phyloP scores from a whole-genome alignment of 1,140 invertebrate genomes.

The Temnothorax nylanderi region DNA sequence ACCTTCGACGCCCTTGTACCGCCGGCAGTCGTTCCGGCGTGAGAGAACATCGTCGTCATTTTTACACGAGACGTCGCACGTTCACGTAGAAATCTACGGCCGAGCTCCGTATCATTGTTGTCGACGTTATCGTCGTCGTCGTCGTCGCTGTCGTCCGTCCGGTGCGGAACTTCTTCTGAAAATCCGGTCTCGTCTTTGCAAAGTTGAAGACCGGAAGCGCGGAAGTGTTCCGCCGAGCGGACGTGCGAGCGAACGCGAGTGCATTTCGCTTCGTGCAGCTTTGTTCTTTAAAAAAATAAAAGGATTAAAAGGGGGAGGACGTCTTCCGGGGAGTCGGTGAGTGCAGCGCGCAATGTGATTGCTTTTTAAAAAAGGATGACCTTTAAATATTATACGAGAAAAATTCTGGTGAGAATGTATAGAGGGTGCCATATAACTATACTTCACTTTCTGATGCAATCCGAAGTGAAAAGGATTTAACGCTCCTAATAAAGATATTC shows the following conservation, averaged over 20 bases:
- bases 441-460: conserved; percentile 10
- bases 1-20: conserved; percentile 83
- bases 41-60: conserved; percentile 74
- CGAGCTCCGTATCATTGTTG: conserved; percentile 4
- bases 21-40: conserved; percentile 66
- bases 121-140: neutral
- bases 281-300: conserved; percentile 28
- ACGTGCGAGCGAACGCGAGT: neutral
- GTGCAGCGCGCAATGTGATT: conserved; percentile 13
- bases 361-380: neutral
- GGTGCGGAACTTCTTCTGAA: neutral
- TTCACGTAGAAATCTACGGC: conserved; percentile 30
- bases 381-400: neutral
- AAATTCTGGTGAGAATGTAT: neutral
- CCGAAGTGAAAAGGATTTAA: neutral
- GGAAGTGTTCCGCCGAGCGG: neutral
- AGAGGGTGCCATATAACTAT: neutral
- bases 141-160: neutral
- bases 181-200: neutral
- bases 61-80: conserved; percentile 72
- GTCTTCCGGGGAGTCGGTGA: conserved; percentile 54
- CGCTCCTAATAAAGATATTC: neutral
- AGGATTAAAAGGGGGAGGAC: conserved; percentile 21
- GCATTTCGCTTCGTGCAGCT: neutral
- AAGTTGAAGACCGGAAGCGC: neutral